Evolutionary conservation across 2,113 vertebrate species (phyloP).

Genomic region (Ellobius talpinus): DNA sequence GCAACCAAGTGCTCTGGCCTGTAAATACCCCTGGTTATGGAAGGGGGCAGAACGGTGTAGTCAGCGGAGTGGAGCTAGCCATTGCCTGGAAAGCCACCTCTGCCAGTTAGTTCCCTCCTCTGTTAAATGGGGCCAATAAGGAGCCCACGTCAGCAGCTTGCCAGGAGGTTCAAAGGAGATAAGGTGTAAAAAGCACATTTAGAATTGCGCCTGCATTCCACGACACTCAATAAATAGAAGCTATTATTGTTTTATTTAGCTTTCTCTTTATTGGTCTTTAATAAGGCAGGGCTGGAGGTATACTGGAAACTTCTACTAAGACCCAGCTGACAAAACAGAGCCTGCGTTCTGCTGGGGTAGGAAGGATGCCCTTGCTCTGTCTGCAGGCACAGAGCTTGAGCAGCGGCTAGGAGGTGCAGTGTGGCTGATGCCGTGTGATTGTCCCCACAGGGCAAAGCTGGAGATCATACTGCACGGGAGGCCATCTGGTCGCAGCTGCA

Average conservation of each 20-base stretch:
- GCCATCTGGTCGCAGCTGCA: neutral
- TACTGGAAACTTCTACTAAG: conserved; percentile 36
- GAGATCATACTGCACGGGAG: neutral
- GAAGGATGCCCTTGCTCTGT: accelerated
- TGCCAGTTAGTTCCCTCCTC: neutral
- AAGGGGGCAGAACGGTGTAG: neutral
- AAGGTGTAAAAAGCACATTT: neutral
- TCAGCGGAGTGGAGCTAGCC: no score
- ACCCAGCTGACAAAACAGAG: conserved; percentile 56
- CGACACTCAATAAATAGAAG: neutral
- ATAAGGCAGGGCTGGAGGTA: conserved; percentile 46
- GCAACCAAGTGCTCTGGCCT: accelerated
- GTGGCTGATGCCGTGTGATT: no score
- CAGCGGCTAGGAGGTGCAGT: neutral
- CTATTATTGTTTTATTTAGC: conserved; percentile 15
- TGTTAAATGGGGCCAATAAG: neutral
- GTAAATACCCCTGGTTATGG: neutral
- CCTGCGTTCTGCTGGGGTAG: neutral
- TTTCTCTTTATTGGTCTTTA: conserved; percentile 36
- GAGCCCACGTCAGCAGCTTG: neutral
- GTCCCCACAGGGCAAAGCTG: neutral
- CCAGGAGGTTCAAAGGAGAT: neutral
- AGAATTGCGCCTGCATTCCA: neutral
- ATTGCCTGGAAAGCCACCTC: neutral
- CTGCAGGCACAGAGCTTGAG: neutral